These are phyloP conservation scores for Eulemur albifrons DNA, from an alignment of 2,797 vertebrate genomes.

Conservation along the genomic window DNA sequence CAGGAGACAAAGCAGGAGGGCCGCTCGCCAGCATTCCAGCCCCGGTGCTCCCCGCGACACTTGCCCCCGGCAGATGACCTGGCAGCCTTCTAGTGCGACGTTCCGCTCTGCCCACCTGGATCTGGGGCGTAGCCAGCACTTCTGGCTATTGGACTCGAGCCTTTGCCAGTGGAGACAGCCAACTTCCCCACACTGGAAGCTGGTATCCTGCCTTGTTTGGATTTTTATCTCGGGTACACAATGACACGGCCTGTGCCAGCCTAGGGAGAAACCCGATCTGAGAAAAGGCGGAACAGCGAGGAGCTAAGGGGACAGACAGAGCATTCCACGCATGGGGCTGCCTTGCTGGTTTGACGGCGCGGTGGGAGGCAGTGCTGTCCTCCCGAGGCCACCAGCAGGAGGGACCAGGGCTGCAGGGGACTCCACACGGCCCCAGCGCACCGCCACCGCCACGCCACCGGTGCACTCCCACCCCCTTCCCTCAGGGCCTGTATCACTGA, in stretches of 20 bases:
- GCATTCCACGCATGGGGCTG: accelerated
- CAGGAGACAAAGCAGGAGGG: background rate
- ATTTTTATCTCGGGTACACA: background rate
- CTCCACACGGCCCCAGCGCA: too few relatives aligned
- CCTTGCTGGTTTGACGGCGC: accelerated
- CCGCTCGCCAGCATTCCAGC: background rate
- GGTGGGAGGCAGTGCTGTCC: background rate
- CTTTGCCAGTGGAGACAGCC: background rate
- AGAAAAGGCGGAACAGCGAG: background rate
- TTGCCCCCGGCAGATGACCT: too few relatives aligned
- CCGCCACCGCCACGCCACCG: too few relatives aligned
- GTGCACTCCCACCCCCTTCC: background rate
- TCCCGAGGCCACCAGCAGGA: background rate
- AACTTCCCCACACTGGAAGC: background rate
- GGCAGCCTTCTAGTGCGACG: accelerated
- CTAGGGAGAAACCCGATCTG: background rate
- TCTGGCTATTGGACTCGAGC: background rate
- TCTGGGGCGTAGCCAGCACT: background rate
- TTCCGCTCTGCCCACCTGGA: background rate
- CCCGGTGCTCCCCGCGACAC: accelerated
- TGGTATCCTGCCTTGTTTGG: background rate
- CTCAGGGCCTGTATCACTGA: too few relatives aligned
- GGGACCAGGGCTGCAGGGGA: background rate
- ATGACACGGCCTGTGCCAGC: background rate
- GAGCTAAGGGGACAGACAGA: background rate